These are phyloP conservation scores for Drosophila ochracea DNA, from an alignment of 2,888 invertebrate species.

Conservation along the genomic window DNA sequence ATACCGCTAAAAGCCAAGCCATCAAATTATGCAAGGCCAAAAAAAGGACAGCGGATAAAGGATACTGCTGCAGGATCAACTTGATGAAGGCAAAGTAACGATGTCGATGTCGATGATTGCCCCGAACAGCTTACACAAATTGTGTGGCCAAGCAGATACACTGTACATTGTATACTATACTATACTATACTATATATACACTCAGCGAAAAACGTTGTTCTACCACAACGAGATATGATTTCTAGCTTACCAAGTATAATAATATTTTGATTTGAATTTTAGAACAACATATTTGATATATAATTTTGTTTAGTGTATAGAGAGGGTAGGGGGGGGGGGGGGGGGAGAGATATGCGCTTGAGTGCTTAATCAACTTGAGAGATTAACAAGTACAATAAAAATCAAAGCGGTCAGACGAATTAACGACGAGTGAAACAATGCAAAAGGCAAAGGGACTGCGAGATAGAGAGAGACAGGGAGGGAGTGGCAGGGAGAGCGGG, in stretches of 20 bases:
- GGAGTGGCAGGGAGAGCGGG: background rate
- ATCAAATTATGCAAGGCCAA: constrained; percentile 49
- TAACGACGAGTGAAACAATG: background rate
- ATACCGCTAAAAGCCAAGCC: constrained; percentile 19
- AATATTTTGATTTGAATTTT: background rate
- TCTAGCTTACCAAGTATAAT: background rate
- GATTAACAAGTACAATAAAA: constrained; percentile 56
- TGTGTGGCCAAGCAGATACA: constrained; percentile 23
- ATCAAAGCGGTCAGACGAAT: constrained; percentile 31
- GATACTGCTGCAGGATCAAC: constrained; percentile 4
- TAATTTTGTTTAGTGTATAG: background rate
- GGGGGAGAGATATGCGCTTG: constrained; percentile 20
- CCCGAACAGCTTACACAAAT: constrained; percentile 28
- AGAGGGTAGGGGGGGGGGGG: background rate
- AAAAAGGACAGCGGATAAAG: constrained; percentile 13
- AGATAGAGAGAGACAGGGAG: background rate
- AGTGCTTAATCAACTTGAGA: constrained; percentile 44
- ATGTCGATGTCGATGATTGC: constrained; percentile 41
- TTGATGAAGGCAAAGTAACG: constrained; percentile 34
- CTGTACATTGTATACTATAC: background rate
- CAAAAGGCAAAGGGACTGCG: background rate
- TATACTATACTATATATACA: background rate
- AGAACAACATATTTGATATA: background rate
- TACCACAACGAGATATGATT: background rate
- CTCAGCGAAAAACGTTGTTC: background rate